Conservation (phyloP, 2,797 vertebrate species). For the Forpus xanthops region DNA sequence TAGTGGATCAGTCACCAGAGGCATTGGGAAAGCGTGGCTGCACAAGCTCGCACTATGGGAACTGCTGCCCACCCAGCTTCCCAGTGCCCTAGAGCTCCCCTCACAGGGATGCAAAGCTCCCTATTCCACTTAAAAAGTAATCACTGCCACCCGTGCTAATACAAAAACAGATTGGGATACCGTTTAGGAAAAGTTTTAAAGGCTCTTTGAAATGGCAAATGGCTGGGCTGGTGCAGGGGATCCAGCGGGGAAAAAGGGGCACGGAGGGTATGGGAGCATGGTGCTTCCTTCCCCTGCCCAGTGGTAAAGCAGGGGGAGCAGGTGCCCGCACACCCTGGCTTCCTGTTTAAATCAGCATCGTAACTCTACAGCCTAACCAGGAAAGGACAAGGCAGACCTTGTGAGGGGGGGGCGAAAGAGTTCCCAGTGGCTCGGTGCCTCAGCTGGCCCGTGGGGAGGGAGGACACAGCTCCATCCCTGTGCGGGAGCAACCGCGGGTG, state of each 20-base stretch:
- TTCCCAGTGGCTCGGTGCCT: not conserved
- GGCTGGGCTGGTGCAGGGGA: not conserved
- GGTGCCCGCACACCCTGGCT: accelerated
- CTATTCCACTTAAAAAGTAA: not conserved
- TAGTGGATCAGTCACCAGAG: not conserved
- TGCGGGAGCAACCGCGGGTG: accelerated
- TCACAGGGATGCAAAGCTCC: not conserved
- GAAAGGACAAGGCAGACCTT: not conserved
- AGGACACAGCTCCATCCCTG: not conserved
- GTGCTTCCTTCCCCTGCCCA: not conserved
- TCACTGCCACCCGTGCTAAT: accelerated
- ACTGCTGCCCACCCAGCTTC: not conserved
- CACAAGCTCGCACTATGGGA: not conserved
- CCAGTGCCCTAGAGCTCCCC: not conserved
- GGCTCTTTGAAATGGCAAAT: not conserved
- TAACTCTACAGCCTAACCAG: not conserved
- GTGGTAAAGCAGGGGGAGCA: not conserved
- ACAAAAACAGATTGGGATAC: not conserved
- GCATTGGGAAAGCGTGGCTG: not conserved
- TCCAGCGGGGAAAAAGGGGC: not conserved
- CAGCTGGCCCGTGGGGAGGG: accelerated
- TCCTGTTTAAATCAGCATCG: not conserved
- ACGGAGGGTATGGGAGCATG: not conserved
- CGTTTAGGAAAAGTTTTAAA: not conserved
- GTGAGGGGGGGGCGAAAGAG: not conserved